Evolutionary conservation across 1,140 invertebrate species (phyloP), one percentile per base, ranked within the genome.

Genomic region (Megathymus violae): DNA sequence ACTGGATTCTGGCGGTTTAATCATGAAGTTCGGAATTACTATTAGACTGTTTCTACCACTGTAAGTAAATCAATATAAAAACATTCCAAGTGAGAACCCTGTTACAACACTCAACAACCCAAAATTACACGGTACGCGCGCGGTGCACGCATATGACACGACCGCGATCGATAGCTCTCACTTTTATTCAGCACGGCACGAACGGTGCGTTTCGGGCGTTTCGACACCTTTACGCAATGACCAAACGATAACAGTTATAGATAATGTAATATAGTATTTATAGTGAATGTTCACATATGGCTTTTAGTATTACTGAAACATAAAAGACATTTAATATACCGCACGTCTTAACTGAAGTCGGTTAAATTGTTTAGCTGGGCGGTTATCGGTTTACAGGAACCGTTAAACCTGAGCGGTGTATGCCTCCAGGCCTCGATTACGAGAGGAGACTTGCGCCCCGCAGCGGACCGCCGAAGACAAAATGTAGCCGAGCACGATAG

Each of bases 141-240:
- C 25, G 15, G 48, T 19, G 15, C 51, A 48, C 25, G 40, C 51
- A 52, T 65, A 62, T 62, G 58, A 64, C 63, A 58, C 50, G 74
- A 64, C 76, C 74, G n/a, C n/a, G n/a, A n/a, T 68, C 73, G 46
- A 60, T 66, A 76, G 64, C 80, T 83, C 74, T 78, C 78, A 76
- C 76, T 81, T 82, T 82, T 71, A 67, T 69, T 44, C 47, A 68
- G 61, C 25, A n/a, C 54, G 27, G 44, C 25, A 19, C 52, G 41
- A 54, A 16, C 43, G 31, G 47, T 54, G 16, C 51, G 51, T 59
- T 63, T 64, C 59, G 46, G 46, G 51, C 38, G 47, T 40, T 58
- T 58, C 59, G 58, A 64, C 52, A 40, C 50, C 16, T 64, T 64
- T 64, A 64, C 47, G 62, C 62, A 64, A 64, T 25, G 13, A 36